Percentiles rank a stretch among this genome's conserved stretches.
Evolutionary conservation across 2,113 vertebrate genomes (phyloP).

Genomic region (Camelus dromedarius): DNA sequence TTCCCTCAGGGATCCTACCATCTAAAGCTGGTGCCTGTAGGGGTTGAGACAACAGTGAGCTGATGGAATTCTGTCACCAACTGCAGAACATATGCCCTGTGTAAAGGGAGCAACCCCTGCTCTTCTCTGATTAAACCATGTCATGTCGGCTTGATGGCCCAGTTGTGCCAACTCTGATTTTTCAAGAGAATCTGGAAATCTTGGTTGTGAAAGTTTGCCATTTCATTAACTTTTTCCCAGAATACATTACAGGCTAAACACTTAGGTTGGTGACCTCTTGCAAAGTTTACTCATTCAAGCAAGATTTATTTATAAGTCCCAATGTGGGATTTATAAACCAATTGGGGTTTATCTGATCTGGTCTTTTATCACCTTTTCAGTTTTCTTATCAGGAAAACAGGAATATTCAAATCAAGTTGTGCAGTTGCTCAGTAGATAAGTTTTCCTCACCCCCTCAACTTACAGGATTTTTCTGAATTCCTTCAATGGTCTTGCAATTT

Average conservation of each 20-base stretch:
- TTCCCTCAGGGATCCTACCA: not conserved
- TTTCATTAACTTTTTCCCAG: not conserved
- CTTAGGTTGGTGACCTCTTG: not conserved
- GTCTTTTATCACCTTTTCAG: not conserved
- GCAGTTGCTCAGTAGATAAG: not conserved
- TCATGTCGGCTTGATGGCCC: not conserved
- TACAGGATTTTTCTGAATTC: not conserved
- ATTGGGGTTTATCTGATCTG: not conserved
- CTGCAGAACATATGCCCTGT: fast-evolving
- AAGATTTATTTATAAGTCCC: not conserved
- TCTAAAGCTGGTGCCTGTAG: not conserved
- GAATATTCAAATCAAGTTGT: not conserved
- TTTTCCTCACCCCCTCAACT: not conserved
- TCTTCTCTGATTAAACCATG: not conserved
- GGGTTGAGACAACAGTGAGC: not conserved
- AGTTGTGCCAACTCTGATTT: not conserved
- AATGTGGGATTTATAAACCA: not conserved
- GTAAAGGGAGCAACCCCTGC: not conserved
- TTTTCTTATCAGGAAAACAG: not conserved
- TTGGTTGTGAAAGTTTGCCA: not conserved
- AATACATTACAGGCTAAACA: not conserved
- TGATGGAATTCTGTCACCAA: not conserved
- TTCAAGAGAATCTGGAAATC: not conserved
- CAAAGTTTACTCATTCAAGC: not conserved
- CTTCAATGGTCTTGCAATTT: not conserved